Evolutionary conservation across 2,113 vertebrate species (phyloP), one percentile per base, ranked within the genome.

Genomic region (Corythornis vintsioides): DNA sequence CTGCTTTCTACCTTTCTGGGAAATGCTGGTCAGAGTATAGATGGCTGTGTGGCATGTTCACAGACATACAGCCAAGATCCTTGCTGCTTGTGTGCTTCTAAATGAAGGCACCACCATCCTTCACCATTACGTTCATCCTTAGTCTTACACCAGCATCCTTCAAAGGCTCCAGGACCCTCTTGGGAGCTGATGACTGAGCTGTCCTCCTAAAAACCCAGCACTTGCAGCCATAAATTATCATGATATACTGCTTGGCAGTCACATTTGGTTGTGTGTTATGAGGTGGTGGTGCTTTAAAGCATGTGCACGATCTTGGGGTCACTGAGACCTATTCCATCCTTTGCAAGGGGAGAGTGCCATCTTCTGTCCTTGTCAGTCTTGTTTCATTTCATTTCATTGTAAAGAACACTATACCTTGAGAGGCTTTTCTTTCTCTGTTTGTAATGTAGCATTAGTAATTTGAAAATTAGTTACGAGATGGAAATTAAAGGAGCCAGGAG

Each of bases 41-140:
- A 15, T 76, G n/a, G 7, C 50, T 76, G 10, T 80, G 4, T 35
- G 22, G 2, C 64, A 3, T 15, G 8, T 86, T 88, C 59, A 40
- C 15, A 80, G 64, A 15, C 0, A 0, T 19, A n/a, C 18, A 64
- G 64, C 48, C 19, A 29, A 15, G 13, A 65, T 40, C 3, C 0
- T 65, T 43, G 52, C 47, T 57, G 13, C 35, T 61, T 48, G 59
- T 83, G 33, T 17, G 31, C 31, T 60, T 12, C 61, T 76, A 18
- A 65, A 65, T 38, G 38, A 38, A 38, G 38, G 38, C 38, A 38
- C 38, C 38, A 50, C 67, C 17, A 16, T 56, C 22, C 22, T 13
- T 88, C 3, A 2, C 33, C 16, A 25, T 81, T 55, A 10, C 22
- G 45, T 19, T 84, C 42, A 35, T 71, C 2, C 0, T 33, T 53